phyloP scores from a whole-genome alignment of 2,888 invertebrate genomes.

The Acholoe squamosa region DNA sequence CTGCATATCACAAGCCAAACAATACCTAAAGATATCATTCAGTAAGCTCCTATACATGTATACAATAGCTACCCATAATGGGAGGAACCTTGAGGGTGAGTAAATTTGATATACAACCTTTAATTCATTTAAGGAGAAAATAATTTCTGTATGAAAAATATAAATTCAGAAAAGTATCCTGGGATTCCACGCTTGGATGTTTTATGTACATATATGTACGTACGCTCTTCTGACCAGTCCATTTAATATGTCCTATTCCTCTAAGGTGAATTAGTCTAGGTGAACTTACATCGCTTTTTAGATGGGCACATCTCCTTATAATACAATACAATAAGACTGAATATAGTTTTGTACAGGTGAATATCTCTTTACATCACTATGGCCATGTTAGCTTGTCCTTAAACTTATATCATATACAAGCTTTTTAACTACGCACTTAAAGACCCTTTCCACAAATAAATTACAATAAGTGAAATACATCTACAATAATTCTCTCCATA shows the following conservation, averaged over 20 bases:
- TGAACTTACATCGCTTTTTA: constrained; percentile 28
- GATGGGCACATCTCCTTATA: not conserved
- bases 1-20: not conserved
- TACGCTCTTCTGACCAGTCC: too few relatives aligned
- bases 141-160: too few relatives aligned
- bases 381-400: not conserved
- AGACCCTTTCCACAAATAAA: constrained; percentile 50
- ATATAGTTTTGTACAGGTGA: constrained; percentile 23
- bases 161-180: too few relatives aligned
- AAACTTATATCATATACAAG: constrained; percentile 31
- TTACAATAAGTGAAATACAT: constrained; percentile 44
- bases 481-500: constrained; percentile 36
- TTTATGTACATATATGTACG: too few relatives aligned
- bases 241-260: too few relatives aligned
- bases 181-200: too few relatives aligned
- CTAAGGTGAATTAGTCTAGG: too few relatives aligned
- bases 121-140: too few relatives aligned
- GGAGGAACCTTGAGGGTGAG: too few relatives aligned
- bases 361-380: constrained; percentile 29
- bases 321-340: not conserved
- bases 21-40: not conserved
- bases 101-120: too few relatives aligned
- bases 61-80: too few relatives aligned
- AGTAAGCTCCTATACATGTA: too few relatives aligned
- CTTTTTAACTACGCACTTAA: not conserved